A percentile compares a stretch with the other conserved stretches of the same genome.
phyloP scores from a whole-genome alignment of 2,797 vertebrate species.

The Squalus acanthias region DNA sequence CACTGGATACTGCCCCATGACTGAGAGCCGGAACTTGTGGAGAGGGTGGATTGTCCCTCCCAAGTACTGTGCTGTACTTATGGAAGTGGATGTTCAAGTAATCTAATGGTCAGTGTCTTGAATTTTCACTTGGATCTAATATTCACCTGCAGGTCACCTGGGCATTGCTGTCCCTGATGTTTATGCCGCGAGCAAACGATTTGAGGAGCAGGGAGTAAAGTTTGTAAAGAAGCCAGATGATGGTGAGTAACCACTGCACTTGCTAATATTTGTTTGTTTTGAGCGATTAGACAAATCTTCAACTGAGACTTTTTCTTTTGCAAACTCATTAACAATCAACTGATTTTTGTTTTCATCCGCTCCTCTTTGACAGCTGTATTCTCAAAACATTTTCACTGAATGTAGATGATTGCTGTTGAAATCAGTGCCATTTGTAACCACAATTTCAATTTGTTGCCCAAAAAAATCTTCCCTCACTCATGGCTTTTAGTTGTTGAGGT shows the following conservation, averaged over 20 bases:
- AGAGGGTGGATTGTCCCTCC: neutral
- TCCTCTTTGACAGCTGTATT: too few species aligned
- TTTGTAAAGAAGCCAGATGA: constrained; percentile 96
- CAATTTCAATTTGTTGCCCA: too few species aligned
- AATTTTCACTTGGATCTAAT: constrained; percentile 27
- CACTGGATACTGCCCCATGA: neutral
- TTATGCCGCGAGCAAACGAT: constrained; percentile 79
- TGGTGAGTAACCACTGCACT: constrained; percentile 59
- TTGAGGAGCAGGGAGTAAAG: constrained; percentile 85
- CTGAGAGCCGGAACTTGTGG: neutral
- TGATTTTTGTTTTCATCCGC: neutral
- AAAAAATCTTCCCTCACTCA: too few species aligned
- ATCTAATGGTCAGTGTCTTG: neutral
- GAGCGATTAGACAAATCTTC: neutral
- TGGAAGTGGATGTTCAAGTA: neutral
- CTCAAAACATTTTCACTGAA: too few species aligned
- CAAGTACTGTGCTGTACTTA: neutral
- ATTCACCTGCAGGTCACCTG: constrained; percentile 74
- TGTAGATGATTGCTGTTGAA: too few species aligned
- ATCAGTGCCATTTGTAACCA: too few species aligned
- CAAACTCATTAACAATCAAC: neutral
- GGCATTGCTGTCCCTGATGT: constrained; percentile 94
- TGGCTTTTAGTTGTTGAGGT: too few species aligned
- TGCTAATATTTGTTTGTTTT: neutral
- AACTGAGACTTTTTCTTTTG: neutral